These are phyloP conservation scores for Drosophila novamexicana DNA, from an alignment of 1,140 invertebrate species.

Conservation along the genomic window DNA sequence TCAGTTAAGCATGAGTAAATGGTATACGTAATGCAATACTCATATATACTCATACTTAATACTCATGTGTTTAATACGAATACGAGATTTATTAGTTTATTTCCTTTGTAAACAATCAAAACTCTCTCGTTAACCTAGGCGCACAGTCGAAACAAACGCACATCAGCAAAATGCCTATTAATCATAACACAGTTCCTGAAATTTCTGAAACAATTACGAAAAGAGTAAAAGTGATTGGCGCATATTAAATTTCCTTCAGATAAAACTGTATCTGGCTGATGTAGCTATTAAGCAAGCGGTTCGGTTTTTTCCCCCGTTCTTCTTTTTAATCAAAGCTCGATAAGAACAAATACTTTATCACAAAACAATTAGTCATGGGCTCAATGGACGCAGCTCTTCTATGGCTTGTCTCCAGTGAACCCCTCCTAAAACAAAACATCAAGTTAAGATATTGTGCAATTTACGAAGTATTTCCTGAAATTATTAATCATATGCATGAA, in stretches of 20 bases:
- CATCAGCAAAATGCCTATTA: neutral
- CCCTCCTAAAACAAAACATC: neutral
- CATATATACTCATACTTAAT: neutral
- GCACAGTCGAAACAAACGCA: neutral
- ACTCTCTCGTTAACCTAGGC: neutral
- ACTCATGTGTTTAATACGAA: neutral
- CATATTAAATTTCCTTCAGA: slow-evolving; percentile 13
- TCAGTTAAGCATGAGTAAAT: neutral
- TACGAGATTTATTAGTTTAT: neutral
- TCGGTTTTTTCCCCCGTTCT: neutral
- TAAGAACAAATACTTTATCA: slow-evolving; percentile 6
- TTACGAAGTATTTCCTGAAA: neutral
- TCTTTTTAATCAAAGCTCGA: slow-evolving; percentile 6
- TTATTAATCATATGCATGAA: slow-evolving; percentile 15
- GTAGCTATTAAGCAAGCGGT: neutral
- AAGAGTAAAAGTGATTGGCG: neutral
- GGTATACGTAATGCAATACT: slow-evolving; percentile 2
- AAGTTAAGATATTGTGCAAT: neutral
- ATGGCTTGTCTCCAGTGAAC: neutral
- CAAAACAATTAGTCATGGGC: slow-evolving; percentile 24
- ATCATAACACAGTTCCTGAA: slow-evolving; percentile 1
- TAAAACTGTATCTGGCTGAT: neutral
- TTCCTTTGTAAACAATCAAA: neutral
- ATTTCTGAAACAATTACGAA: neutral
- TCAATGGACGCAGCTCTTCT: slow-evolving; percentile 5